These are phyloP conservation scores for Ooceraea biroi DNA, from an alignment of 1,140 invertebrate species.

Conservation along the genomic window DNA sequence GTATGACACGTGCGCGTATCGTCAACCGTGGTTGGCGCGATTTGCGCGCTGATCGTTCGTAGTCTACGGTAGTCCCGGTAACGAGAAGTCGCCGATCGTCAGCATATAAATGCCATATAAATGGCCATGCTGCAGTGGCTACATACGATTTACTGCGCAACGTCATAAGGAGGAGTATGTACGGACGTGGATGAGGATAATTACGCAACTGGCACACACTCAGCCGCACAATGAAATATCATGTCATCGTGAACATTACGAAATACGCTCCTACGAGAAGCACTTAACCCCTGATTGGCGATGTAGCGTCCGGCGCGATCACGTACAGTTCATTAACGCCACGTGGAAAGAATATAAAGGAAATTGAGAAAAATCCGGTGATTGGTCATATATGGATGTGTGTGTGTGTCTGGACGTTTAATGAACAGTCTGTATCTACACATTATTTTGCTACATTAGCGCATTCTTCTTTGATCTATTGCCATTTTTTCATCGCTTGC, in stretches of 20 bases:
- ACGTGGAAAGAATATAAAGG: background rate
- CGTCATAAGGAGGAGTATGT: constrained; percentile 50
- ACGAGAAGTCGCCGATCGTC: constrained; percentile 77
- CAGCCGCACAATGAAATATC: constrained; percentile 69
- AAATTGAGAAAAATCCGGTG: background rate
- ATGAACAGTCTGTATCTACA: background rate
- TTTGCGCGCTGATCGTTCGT: constrained; percentile 63
- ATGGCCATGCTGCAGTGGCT: constrained; percentile 63
- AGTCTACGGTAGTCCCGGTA: constrained; percentile 73
- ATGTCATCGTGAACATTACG: constrained; percentile 61
- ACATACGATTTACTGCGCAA: constrained; percentile 55
- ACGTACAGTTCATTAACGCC: constrained; percentile 4
- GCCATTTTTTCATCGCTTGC: too few relatives aligned
- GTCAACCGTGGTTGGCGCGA: constrained; percentile 19
- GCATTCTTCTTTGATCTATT: too few relatives aligned
- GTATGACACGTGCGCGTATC: constrained; percentile 1
- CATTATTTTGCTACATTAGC: too few relatives aligned
- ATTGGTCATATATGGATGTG: background rate
- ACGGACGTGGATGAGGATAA: constrained; percentile 61
- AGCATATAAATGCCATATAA: constrained; percentile 70
- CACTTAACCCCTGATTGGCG: constrained; percentile 25
- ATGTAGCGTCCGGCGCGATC: background rate
- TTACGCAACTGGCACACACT: constrained; percentile 60
- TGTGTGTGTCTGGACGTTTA: background rate
- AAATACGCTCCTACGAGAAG: constrained; percentile 22